Evolutionary conservation across 2,888 invertebrate species (phyloP).

Genomic region (Xestia xanthographa): DNA sequence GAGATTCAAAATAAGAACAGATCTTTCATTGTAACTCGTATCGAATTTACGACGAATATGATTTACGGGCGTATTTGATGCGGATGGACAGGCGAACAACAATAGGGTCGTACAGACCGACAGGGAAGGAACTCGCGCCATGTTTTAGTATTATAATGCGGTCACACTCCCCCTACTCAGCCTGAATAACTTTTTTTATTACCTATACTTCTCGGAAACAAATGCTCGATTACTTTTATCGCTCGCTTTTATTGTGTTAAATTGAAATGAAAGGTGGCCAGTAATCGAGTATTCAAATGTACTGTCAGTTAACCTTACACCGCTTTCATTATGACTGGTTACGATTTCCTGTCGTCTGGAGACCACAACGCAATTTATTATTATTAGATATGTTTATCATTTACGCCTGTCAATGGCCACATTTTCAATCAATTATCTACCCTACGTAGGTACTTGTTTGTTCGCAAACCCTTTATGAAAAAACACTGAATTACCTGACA

Average conservation of each 20-base stretch:
- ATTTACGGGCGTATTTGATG: constrained; percentile 89
- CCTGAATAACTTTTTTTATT: constrained; percentile 82
- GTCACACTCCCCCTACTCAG: constrained; percentile 79
- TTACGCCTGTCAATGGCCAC: constrained; percentile 37
- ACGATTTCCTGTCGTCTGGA: constrained; percentile 69
- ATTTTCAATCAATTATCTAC: constrained; percentile 39
- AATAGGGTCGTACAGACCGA: constrained; percentile 84
- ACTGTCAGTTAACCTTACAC: constrained; percentile 52
- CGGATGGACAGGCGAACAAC: constrained; percentile 87
- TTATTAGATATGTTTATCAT: constrained; percentile 48
- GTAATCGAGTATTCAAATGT: constrained; percentile 62
- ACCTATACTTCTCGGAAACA: constrained; percentile 81
- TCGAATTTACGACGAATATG: constrained; percentile 90
- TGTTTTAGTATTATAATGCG: constrained; percentile 88
- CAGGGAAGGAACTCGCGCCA: constrained; percentile 79
- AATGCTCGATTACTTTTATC: constrained; percentile 75
- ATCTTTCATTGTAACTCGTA: constrained; percentile 87
- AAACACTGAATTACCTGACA: not conserved
- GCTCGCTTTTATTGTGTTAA: constrained; percentile 67
- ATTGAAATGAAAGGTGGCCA: constrained; percentile 69
- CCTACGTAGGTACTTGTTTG: not conserved
- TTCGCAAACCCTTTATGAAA: not conserved
- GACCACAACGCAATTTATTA: constrained; percentile 57
- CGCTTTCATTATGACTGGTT: constrained; percentile 58
- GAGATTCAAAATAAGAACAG: constrained; percentile 86